Evolutionary conservation across 1,140 invertebrate species (phyloP).

Genomic region (Archegozetes longisetosus): DNA sequence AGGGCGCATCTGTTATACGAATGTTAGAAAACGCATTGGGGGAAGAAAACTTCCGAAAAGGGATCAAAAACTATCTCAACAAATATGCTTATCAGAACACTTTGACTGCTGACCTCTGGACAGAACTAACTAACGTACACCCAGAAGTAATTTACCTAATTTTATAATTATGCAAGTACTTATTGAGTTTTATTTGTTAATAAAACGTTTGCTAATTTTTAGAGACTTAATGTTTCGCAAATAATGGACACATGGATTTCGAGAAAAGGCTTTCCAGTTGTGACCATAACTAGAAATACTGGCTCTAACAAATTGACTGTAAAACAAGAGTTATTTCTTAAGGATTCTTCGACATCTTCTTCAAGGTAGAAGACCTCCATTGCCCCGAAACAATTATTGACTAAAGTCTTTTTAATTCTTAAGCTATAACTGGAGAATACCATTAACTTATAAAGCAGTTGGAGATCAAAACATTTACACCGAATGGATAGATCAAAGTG

Average conservation of each 20-base stretch:
- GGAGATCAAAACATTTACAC: background rate
- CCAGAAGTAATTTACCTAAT: conserved; percentile 45
- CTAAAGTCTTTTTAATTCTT: too few species aligned
- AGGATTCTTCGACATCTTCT: background rate
- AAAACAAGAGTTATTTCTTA: conserved; percentile 9
- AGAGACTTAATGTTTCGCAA: conserved; percentile 39
- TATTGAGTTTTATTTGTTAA: too few species aligned
- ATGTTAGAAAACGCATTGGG: conserved; percentile 14
- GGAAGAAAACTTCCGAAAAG: conserved; percentile 64
- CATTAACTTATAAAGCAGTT: conserved; percentile 3
- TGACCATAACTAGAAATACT: conserved; percentile 28
- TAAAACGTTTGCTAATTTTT: background rate
- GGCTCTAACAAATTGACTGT: background rate
- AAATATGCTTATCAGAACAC: conserved; percentile 79
- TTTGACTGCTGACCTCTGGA: conserved; percentile 87
- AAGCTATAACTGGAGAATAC: conserved; percentile 5
- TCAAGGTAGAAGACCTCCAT: too few species aligned
- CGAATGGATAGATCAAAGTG: background rate
- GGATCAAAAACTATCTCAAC: conserved; percentile 82
- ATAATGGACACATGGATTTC: conserved; percentile 92
- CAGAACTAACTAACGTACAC: conserved; percentile 68
- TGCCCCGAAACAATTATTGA: too few species aligned
- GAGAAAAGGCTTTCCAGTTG: conserved; percentile 75
- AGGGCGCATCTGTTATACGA: conserved; percentile 19
- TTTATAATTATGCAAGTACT: background rate